phyloP scores from a whole-genome alignment of 2,888 invertebrate species.

The Caenorhabditis parvicauda region DNA sequence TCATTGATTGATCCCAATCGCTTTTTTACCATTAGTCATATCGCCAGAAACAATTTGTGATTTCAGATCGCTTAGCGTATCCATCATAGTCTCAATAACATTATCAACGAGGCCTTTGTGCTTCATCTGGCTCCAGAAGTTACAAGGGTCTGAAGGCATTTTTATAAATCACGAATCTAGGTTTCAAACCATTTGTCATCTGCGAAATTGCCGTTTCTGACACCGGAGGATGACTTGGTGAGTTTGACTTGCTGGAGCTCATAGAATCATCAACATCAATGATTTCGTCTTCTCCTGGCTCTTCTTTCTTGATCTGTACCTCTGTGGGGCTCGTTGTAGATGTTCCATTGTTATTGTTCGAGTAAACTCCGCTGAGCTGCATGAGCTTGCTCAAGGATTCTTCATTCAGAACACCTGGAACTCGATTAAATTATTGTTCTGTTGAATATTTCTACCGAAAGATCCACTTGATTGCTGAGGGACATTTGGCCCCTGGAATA shows the following conservation, averaged over 20 bases:
- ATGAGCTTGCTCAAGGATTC: slow-evolving; percentile 29
- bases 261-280: slow-evolving; percentile 21
- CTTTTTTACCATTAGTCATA: background rate
- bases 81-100: slow-evolving; percentile 35
- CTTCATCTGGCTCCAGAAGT: slow-evolving; percentile 51
- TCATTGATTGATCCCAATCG: no score
- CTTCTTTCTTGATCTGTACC: background rate
- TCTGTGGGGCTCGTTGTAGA: background rate
- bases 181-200: background rate
- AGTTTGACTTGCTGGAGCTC: background rate
- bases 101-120: slow-evolving; percentile 52
- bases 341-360: slow-evolving; percentile 29
- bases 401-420: no score
- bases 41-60: slow-evolving; percentile 9
- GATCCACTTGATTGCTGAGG: background rate
- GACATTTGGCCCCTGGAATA: background rate
- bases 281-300: slow-evolving; percentile 12
- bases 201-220: background rate
- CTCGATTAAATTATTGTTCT: no score
- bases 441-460: no score
- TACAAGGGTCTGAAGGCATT: slow-evolving; percentile 23
- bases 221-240: slow-evolving; percentile 1
- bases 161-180: slow-evolving; percentile 3
- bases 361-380: slow-evolving; percentile 29
- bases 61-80: slow-evolving; percentile 6